phyloP scores from a whole-genome alignment of 2,888 invertebrate genomes.

The Lepeophtheirus nordmannii region DNA sequence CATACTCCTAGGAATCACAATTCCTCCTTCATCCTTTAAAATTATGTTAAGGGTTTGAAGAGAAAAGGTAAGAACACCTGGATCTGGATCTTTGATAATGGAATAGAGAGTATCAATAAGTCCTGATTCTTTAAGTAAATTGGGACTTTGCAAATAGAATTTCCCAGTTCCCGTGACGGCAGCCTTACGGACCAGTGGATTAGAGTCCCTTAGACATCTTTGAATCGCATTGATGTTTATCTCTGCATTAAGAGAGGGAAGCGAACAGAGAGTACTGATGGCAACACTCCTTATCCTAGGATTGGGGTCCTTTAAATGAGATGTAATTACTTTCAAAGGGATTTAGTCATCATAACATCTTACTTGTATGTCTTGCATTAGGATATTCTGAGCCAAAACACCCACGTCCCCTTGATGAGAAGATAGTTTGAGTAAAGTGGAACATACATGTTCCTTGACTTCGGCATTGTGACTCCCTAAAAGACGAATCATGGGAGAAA shows the following conservation, averaged over 20 bases:
- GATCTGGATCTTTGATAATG: constrained; percentile 11
- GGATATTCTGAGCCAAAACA: background rate
- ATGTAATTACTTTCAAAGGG: background rate
- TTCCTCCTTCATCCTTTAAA: constrained; percentile 13
- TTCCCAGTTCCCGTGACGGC: constrained; percentile 17
- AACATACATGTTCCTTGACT: constrained; percentile 2
- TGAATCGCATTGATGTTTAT: background rate
- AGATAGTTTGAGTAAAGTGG: background rate
- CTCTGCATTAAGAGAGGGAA: background rate
- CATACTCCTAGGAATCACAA: constrained; percentile 13
- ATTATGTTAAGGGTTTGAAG: constrained; percentile 17
- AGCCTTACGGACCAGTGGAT: constrained; percentile 16
- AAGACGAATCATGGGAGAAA: constrained; percentile 4
- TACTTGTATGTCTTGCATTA: constrained; percentile 1
- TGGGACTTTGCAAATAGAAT: constrained; percentile 5
- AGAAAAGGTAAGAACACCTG: constrained; percentile 11
- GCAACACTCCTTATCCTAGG: background rate
- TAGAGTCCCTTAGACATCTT: constrained; percentile 8
- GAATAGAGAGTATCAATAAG: constrained; percentile 14
- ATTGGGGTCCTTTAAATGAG: background rate
- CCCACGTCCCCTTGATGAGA: background rate
- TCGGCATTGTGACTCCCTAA: background rate
- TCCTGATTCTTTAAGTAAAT: background rate
- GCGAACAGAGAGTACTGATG: background rate
- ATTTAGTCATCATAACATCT: background rate